These are phyloP conservation scores for Aphidoletes aphidimyza DNA, from an alignment of 2,888 invertebrate species.

Conservation along the genomic window DNA sequence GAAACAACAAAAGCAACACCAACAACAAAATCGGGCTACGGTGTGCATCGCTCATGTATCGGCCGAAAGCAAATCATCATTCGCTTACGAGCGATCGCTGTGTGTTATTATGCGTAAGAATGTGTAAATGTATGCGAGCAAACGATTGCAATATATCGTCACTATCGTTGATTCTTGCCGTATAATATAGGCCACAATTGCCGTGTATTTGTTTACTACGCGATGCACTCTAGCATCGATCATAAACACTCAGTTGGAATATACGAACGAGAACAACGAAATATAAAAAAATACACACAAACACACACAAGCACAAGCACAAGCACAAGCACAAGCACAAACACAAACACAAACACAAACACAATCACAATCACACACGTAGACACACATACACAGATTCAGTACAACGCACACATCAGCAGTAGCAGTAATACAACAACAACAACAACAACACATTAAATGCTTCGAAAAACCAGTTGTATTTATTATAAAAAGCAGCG, in stretches of 20 bases:
- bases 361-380: neutral
- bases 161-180: neutral
- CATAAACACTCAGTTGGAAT: slow-evolving; percentile 30
- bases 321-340: too few relatives aligned
- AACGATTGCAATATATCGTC: neutral
- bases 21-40: neutral
- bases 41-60: neutral
- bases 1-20: neutral
- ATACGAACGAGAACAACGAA: slow-evolving; percentile 2
- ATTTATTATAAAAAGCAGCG: slow-evolving; percentile 46
- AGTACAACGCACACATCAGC: neutral
- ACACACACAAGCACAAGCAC: neutral
- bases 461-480: slow-evolving; percentile 39
- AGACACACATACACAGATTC: neutral
- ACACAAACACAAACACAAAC: neutral
- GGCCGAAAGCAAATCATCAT: neutral
- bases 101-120: slow-evolving; percentile 6
- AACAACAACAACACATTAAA: slow-evolving; percentile 3
- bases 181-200: neutral
- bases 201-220: neutral
- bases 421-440: neutral
- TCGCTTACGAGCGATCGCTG: neutral
- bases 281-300: neutral
- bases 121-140: neutral
- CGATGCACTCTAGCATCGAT: slow-evolving; percentile 37